These are phyloP conservation scores for Muschampia plurimacula DNA, from an alignment of 2,888 invertebrate genomes.

Conservation along the genomic window DNA sequence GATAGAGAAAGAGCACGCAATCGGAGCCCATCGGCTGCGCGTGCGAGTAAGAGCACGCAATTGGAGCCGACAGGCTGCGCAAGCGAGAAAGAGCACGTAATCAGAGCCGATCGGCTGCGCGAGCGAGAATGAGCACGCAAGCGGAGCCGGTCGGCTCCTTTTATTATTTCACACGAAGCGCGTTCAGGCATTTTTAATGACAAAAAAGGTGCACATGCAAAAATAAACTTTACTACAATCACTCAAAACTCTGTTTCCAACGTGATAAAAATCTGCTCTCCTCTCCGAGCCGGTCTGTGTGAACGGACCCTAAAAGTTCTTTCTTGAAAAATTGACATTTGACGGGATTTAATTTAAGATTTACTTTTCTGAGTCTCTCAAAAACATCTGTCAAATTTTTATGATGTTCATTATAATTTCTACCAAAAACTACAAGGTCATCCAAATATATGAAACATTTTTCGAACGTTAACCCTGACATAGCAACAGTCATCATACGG, in stretches of 20 bases:
- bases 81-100: slow-evolving; percentile 1
- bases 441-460: slow-evolving; percentile 2
- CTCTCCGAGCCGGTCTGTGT: slow-evolving; percentile 25
- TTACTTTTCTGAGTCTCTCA: slow-evolving; percentile 35
- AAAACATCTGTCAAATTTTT: slow-evolving; percentile 39
- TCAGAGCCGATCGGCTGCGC: slow-evolving; percentile 1
- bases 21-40: slow-evolving; percentile 4
- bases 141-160: slow-evolving; percentile 8
- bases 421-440: slow-evolving; percentile 2
- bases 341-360: slow-evolving; percentile 33
- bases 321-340: slow-evolving; percentile 43
- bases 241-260: slow-evolving; percentile 3
- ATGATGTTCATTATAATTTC: slow-evolving; percentile 27
- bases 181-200: slow-evolving; percentile 9
- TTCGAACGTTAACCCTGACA: slow-evolving; percentile 6
- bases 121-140: slow-evolving; percentile 6
- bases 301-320: slow-evolving; percentile 31
- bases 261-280: slow-evolving; percentile 7
- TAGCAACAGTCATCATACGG: slow-evolving; percentile 7
- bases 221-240: slow-evolving; percentile 6
- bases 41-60: slow-evolving; percentile 7
- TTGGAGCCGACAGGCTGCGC: not conserved
- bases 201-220: slow-evolving; percentile 11
- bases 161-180: slow-evolving; percentile 11
- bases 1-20: slow-evolving; percentile 7